These are phyloP conservation scores for Chrysochloris asiatica DNA, from an alignment of 2,113 vertebrate genomes.

Conservation along the genomic window DNA sequence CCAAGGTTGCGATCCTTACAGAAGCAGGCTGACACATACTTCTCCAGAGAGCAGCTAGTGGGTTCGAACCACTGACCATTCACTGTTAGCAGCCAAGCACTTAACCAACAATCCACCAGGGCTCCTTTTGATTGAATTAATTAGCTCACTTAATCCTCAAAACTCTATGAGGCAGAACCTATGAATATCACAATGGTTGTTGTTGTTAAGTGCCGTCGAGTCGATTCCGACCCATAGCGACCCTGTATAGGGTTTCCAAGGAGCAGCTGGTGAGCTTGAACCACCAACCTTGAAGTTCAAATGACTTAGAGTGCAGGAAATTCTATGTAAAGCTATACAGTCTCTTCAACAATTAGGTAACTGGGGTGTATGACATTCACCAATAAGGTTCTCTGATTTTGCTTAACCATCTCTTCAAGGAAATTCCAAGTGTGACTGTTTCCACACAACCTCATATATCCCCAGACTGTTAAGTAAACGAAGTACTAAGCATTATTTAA, in stretches of 20 bases:
- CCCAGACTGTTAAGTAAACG: neutral
- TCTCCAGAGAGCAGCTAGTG: neutral
- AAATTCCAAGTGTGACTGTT: constrained; percentile 2
- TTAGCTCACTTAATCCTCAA: neutral
- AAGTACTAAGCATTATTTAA: neutral
- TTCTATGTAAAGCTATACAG: neutral
- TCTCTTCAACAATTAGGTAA: neutral
- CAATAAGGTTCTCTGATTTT: neutral
- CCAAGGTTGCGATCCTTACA: neutral
- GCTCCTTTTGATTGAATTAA: neutral
- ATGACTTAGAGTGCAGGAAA: neutral
- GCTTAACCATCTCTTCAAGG: neutral
- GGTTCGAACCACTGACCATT: neutral
- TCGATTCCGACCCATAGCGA: too few relatives aligned
- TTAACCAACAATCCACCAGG: neutral
- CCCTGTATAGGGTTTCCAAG: too few relatives aligned
- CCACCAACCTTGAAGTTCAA: too few relatives aligned
- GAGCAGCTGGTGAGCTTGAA: too few relatives aligned
- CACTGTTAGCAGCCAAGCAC: neutral
- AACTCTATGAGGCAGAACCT: neutral
- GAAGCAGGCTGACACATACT: neutral
- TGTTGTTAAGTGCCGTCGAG: too few relatives aligned
- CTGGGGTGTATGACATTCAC: neutral
- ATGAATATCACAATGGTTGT: neutral
- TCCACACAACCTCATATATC: neutral